Base-by-base conservation (phyloP, 2,888 invertebrate species). In the Dynastes hyllus region DNA sequence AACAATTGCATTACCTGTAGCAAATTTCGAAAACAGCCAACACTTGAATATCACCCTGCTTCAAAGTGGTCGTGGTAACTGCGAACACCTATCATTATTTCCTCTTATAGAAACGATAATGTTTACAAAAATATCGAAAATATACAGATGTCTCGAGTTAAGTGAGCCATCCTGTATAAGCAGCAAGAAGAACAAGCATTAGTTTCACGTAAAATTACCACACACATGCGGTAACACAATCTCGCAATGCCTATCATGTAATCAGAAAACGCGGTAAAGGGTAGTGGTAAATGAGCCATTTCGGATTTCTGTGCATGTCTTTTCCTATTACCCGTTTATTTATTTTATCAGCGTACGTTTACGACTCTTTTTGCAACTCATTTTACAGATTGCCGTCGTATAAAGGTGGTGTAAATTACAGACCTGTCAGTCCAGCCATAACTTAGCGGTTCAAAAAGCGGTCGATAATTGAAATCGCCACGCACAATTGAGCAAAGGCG, bases 401-500 rank as follows among this genome's bases (percentile, higher is more conserved):
- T 40, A 51, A 53, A n/a, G 51, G 22, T 45, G 45, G 76, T 27
- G 51, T 76, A 76, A 76, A 76, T 76, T 76, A 51, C 76, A 50
- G 45, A n/a, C 63, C 63, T 76, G 76, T 76, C 76, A 76, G 55
- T 51, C 63, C 27, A 16, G 27, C 45, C 50, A 76, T 76, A 76
- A 76, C 63, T 63, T 65, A 51, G 69, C 77, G 69, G 77, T 77
- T 77, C 53, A 77, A 65, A 58, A 69, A 77, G 53, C 45, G 58
- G 45, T 45, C 37, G 66, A 69, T 77, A 77, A 77, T 77, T 77
- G 77, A 77, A 67, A 77, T 77, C 69, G 78, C 76, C 77, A 78
- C 73, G 73, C 78, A 77, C 73, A 80, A 78, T 80, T 78, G 80
- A 75, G 67, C 77, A 78, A 70, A 63, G 73, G 51, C 22, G 78